Conservation (phyloP, 1,140 invertebrate genomes). For the Pseudomyrmex cubaensis region DNA sequence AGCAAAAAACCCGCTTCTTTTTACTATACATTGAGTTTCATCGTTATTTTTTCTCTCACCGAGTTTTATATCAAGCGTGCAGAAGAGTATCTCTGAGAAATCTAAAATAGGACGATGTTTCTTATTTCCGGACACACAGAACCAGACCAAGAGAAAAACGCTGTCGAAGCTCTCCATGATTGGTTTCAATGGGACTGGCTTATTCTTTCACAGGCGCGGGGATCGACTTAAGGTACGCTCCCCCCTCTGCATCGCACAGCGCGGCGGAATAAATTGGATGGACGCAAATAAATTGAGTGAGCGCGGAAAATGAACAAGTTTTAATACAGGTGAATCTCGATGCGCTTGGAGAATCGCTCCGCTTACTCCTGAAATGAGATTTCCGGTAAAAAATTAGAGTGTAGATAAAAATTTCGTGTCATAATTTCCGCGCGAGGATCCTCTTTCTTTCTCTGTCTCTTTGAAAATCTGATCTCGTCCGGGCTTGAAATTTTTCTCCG, state of each 20-base stretch:
- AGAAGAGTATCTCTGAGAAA: slow-evolving; percentile 20
- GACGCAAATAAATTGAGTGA: slow-evolving; percentile 50
- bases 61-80: slow-evolving; percentile 22
- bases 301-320: slow-evolving; percentile 47
- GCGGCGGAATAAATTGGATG: slow-evolving; percentile 47
- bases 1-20: background rate
- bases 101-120: slow-evolving; percentile 41
- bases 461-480: background rate
- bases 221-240: slow-evolving; percentile 66
- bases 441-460: no score
- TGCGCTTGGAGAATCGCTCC: slow-evolving; percentile 7
- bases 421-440: background rate
- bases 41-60: background rate
- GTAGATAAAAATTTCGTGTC: slow-evolving; percentile 5
- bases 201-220: slow-evolving; percentile 56
- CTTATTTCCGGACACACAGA: slow-evolving; percentile 42
- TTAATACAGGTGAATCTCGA: slow-evolving; percentile 50
- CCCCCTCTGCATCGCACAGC: background rate
- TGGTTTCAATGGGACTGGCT: slow-evolving; percentile 34
- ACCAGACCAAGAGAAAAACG: slow-evolving; percentile 30
- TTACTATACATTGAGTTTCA: background rate
- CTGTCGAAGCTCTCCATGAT: slow-evolving; percentile 39
- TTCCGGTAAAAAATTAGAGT: slow-evolving; percentile 12
- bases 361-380: slow-evolving; percentile 15
- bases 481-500: background rate